Conservation (phyloP, 2,113 vertebrate genomes). For the Ictalurus punctatus region DNA sequence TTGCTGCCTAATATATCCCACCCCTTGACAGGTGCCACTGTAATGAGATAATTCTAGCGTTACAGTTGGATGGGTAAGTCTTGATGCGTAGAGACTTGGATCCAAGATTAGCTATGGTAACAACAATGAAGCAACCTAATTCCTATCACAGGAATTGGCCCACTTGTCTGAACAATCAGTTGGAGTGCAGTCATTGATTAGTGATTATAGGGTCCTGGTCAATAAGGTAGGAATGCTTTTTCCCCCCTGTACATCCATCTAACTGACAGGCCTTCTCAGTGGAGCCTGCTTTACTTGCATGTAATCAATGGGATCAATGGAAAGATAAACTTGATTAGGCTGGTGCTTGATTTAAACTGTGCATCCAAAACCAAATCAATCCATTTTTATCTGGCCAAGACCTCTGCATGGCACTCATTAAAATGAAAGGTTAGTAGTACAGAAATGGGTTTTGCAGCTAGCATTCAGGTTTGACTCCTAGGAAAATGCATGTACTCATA, state of each 20-base stretch:
- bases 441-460: neutral
- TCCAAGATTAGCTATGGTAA: neutral
- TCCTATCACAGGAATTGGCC: conserved; percentile 5
- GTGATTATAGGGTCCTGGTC: conserved; percentile 41
- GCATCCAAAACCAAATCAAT: conserved; percentile 6
- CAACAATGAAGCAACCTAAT: neutral
- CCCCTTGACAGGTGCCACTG: too few relatives aligned
- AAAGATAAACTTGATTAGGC: conserved; percentile 24
- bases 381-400: neutral
- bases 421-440: neutral
- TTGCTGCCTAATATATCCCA: too few relatives aligned
- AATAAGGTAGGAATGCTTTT: conserved; percentile 35
- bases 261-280: conserved; percentile 27
- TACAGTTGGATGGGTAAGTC: neutral
- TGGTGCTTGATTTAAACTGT: conserved; percentile 14
- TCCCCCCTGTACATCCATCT: conserved; percentile 29
- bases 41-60: neutral
- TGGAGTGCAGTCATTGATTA: conserved; percentile 32
- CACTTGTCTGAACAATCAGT: conserved; percentile 28
- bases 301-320: conserved; percentile 39
- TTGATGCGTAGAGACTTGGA: neutral
- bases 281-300: conserved; percentile 38
- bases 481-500: neutral
- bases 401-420: neutral
- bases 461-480: neutral